phyloP scores from a whole-genome alignment of 2,888 invertebrate genomes.

The Hipparchia semele region DNA sequence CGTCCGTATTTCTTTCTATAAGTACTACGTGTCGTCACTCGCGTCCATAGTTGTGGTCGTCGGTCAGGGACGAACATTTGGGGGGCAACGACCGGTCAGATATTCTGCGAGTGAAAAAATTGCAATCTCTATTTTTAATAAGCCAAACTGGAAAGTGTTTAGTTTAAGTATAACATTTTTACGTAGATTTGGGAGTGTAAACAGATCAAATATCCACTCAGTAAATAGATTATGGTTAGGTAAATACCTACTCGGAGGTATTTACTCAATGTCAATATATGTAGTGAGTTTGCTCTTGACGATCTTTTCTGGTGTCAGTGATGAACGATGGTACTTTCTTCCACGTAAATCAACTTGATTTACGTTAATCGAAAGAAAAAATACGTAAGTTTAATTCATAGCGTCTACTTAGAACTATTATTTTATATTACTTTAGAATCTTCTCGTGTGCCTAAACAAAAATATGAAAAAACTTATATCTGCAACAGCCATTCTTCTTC shows the following conservation, averaged over 20 bases:
- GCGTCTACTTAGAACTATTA: no score
- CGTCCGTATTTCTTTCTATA: not conserved
- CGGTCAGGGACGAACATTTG: constrained; percentile 67
- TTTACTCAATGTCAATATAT: not conserved
- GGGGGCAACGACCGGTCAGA: constrained; percentile 73
- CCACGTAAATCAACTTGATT: no score
- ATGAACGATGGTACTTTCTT: no score
- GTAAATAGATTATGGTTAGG: constrained; percentile 10
- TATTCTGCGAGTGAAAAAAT: constrained; percentile 66
- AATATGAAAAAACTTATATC: no score
- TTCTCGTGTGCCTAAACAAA: no score
- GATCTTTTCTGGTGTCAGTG: no score
- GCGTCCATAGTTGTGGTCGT: constrained; percentile 46
- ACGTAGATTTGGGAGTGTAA: constrained; percentile 7
- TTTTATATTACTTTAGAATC: no score
- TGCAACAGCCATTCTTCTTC: no score
- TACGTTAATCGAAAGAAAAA: no score
- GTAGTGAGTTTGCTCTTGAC: not conserved
- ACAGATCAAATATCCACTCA: constrained; percentile 12
- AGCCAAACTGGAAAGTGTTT: constrained; percentile 39
- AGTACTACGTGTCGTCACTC: constrained; percentile 60
- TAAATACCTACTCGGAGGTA: not conserved
- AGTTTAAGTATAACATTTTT: constrained; percentile 42
- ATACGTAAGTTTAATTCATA: no score
- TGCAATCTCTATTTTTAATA: constrained; percentile 23